Percentiles rank a stretch among this genome's conserved stretches.
Evolutionary conservation across 2,888 invertebrate genomes (phyloP).

Genomic region (Cryptus armator): DNA sequence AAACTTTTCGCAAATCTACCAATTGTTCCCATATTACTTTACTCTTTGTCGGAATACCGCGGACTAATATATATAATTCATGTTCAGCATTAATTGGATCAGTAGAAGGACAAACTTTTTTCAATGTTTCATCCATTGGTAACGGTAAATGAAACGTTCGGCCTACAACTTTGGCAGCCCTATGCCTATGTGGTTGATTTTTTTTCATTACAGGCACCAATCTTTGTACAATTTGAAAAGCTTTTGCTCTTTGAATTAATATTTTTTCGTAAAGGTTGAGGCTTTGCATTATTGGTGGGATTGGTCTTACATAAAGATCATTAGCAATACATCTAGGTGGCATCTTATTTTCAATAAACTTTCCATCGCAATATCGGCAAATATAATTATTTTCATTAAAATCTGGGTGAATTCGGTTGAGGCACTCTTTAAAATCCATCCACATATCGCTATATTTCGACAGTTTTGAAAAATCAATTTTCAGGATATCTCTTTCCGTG

Average conservation of each 20-base stretch:
- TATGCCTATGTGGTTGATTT: constrained; percentile 74
- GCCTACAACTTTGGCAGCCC: constrained; percentile 76
- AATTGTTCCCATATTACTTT: no score
- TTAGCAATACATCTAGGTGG: constrained; percentile 75
- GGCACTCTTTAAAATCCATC: no score
- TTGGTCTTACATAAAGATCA: constrained; percentile 61
- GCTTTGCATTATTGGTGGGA: constrained; percentile 65
- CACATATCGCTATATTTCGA: no score
- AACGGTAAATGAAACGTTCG: constrained; percentile 73
- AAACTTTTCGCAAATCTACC: no score
- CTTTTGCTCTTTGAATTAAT: constrained; percentile 78
- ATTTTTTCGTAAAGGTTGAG: constrained; percentile 74
- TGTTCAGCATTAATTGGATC: no score
- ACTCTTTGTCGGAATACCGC: no score
- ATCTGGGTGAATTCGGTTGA: no score
- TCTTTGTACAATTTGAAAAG: constrained; percentile 77
- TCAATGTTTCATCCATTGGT: constrained; percentile 78
- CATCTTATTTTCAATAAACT: constrained; percentile 69
- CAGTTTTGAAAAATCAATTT: no score
- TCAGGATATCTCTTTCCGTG: no score
- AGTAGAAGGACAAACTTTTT: constrained; percentile 76
- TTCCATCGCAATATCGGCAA: constrained; percentile 62
- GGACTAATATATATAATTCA: no score
- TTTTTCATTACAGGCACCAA: constrained; percentile 78
- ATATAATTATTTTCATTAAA: no score